Evolutionary conservation across 2,888 invertebrate species (phyloP).

Genomic region (Heliconius sara): DNA sequence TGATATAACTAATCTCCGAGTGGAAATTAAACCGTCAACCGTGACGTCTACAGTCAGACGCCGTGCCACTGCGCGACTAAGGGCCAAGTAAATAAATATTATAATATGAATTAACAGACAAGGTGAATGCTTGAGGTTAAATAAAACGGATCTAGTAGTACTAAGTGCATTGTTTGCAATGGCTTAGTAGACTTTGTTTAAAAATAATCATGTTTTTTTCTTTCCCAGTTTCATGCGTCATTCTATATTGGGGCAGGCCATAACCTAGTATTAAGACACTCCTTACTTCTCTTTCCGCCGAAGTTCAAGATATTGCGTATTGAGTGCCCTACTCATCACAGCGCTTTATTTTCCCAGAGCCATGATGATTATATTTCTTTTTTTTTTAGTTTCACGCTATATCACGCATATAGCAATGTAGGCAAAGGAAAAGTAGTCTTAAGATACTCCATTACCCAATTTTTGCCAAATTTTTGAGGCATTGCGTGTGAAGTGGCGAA

Average conservation of each 20-base stretch:
- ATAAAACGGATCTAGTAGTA: background rate
- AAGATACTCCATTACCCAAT: background rate
- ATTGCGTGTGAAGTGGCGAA: background rate
- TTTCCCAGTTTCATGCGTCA: too few relatives aligned
- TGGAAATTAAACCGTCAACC: too few relatives aligned
- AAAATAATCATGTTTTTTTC: background rate
- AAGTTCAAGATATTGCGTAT: background rate
- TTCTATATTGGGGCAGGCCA: too few relatives aligned
- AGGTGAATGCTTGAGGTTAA: slow-evolving; percentile 36
- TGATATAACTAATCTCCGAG: too few relatives aligned
- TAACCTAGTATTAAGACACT: background rate
- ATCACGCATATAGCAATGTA: too few relatives aligned
- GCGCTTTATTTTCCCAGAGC: too few relatives aligned
- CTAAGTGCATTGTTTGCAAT: background rate
- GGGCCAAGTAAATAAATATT: background rate
- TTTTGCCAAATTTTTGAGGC: background rate
- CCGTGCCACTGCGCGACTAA: background rate
- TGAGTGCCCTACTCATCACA: background rate
- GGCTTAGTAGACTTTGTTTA: background rate
- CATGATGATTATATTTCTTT: too few relatives aligned
- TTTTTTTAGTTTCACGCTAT: too few relatives aligned
- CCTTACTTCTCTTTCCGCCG: background rate
- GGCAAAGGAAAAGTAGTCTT: too few relatives aligned
- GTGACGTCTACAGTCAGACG: too few relatives aligned
- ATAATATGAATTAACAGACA: slow-evolving; percentile 7